Percentiles rank a stretch among this genome's conserved stretches.
These are phyloP conservation scores for Drosophila rellima DNA, from an alignment of 2,888 invertebrate genomes.

Conservation along the genomic window DNA sequence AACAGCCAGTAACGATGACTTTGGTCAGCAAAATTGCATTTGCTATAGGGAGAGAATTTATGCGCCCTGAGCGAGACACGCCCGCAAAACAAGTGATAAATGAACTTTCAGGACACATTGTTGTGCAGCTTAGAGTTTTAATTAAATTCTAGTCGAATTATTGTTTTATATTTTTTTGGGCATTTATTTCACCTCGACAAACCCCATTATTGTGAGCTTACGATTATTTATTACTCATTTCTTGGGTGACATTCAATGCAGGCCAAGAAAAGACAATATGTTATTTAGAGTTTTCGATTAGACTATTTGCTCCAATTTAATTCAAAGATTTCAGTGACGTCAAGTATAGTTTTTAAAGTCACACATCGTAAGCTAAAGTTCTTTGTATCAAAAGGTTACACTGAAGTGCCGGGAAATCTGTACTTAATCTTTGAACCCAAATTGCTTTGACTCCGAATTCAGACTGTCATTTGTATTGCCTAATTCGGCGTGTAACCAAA, in stretches of 20 bases:
- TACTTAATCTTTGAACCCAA: conserved; percentile 45
- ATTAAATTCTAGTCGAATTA: conserved; percentile 36
- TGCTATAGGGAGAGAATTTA: conserved; percentile 35
- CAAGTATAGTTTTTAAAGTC: not conserved
- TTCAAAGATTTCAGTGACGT: not conserved
- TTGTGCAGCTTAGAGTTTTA: conserved; percentile 20
- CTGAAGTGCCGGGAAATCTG: conserved; percentile 19
- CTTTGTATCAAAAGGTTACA: conserved; percentile 18
- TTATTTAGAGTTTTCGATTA: not conserved
- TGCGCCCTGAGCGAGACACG: conserved; percentile 4
- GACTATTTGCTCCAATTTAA: not conserved
- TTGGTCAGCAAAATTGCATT: conserved; percentile 63
- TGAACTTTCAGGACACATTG: conserved; percentile 8
- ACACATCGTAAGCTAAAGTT: not conserved
- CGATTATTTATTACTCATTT: conserved; percentile 10
- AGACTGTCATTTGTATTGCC: conserved; percentile 56
- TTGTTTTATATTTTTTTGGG: not conserved
- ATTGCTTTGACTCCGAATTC: conserved; percentile 25
- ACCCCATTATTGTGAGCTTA: not conserved
- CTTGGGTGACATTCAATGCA: not conserved
- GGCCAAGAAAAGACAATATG: not conserved
- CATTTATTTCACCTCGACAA: not conserved
- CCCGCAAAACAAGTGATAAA: conserved; percentile 10
- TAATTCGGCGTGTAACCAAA: conserved; percentile 73
- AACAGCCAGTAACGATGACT: conserved; percentile 16